Evolutionary conservation across 2,888 invertebrate species (phyloP), one percentile per base, ranked within the genome.

Genomic region (Drosophila koepferae): DNA sequence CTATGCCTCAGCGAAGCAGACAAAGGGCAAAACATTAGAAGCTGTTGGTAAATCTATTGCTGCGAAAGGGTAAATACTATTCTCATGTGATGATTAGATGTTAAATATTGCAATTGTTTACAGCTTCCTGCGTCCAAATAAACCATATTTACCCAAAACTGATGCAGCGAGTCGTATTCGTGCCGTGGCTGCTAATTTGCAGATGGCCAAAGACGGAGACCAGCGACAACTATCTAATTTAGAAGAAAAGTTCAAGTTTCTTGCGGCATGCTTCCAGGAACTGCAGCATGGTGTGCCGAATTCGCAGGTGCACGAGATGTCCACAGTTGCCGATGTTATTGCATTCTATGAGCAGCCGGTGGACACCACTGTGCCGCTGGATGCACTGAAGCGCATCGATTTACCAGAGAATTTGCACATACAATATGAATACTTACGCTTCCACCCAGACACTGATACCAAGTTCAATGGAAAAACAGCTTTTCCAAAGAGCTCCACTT

Each of bases 381-480:
- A 98, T 81, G 94, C 95, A 40, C 91, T 98, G 85, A 95, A 94
- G 72, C 94, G 94, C 69, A 94, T 95, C 90, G 95, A 97, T 38
- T 93, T 99, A 59, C 98, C 99, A 0, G 96, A 96, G 88, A 99
- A 99, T 94, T 93, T 99, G 34, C 96, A 98, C 92, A 94, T 99
- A 5, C 96, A 97, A 91, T 94, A 95, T 69, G 96, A 98, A 54
- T 97, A 97, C 92, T 92, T 96, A 49, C 94, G 98, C 65, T 99
- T 98, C 93, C 95, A 98, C 94, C 97, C 98, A 78, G 96, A 96
- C 20, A 95, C 95, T 0, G 97, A 97, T 88, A 95, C 95, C 0
- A 93, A 94, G 92, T 96, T 97, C 91, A 94, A 94, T 75, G 98
- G 98, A 10, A 92, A 95, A 81, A 96, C 97, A 34, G 98, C 97